phyloP scores from a whole-genome alignment of 2,113 vertebrate genomes.

The Ptilorrhoa leucosticta region DNA sequence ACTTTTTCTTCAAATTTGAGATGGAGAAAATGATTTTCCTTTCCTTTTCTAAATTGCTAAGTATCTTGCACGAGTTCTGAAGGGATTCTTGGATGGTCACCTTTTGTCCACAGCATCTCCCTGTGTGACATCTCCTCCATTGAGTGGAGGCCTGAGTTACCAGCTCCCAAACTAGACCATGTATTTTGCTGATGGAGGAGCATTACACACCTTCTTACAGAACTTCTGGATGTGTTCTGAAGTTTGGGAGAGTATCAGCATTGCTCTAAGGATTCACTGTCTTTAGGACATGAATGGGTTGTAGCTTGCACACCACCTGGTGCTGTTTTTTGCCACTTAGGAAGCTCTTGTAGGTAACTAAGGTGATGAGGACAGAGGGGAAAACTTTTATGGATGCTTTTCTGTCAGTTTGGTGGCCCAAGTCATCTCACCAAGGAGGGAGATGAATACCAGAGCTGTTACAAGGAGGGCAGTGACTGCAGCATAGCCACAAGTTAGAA shows the following conservation, averaged over 20 bases:
- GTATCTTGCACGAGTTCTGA: not conserved
- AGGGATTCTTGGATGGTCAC: not conserved
- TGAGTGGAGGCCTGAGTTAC: not conserved
- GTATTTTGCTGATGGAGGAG: not conserved
- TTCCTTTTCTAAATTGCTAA: not conserved
- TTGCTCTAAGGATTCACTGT: not conserved
- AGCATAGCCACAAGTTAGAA: not conserved
- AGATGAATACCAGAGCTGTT: not conserved
- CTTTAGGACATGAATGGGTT: not conserved
- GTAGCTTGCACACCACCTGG: not conserved
- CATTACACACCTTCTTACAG: not conserved
- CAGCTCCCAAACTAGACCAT: not conserved
- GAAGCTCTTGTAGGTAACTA: not conserved
- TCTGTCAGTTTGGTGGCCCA: not conserved
- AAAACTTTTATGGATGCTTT: not conserved
- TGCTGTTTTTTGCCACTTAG: rapidly evolving
- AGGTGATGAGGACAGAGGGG: rapidly evolving
- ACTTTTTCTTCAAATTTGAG: not conserved
- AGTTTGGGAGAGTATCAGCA: not conserved
- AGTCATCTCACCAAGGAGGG: not conserved
- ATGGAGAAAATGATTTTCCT: rapidly evolving
- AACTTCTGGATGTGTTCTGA: not conserved
- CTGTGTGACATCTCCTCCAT: not conserved
- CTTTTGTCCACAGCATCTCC: not conserved
- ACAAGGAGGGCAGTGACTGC: not conserved